Evolutionary conservation across 2,797 vertebrate genomes (phyloP).

Genomic region (Periophthalmus magnuspinnatus): DNA sequence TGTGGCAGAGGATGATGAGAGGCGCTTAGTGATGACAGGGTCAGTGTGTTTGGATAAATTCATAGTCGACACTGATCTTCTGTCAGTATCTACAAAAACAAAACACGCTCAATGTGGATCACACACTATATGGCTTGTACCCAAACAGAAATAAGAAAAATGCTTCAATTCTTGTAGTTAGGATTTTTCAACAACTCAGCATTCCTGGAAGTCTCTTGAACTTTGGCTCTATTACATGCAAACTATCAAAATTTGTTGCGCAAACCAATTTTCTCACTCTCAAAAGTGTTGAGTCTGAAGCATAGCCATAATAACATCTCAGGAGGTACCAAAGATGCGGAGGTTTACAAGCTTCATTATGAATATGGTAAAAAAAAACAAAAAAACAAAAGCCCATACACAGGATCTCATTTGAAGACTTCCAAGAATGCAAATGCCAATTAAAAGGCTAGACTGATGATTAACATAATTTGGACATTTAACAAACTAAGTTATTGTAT

Average conservation of each 20-base stretch:
- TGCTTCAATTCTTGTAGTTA: not conserved
- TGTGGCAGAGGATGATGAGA: constrained; percentile 95
- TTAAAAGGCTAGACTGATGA: not conserved
- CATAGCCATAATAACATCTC: not conserved
- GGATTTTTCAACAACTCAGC: not conserved
- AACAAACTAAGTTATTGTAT: constrained; percentile 25
- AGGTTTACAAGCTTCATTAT: not conserved
- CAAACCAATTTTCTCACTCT: not conserved
- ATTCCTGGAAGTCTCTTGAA: not conserved
- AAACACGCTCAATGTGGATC: not conserved
- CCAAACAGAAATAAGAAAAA: not conserved
- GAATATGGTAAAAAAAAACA: not conserved
- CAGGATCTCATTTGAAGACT: constrained; percentile 1
- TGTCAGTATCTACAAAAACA: constrained; percentile 86
- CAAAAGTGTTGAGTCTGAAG: not conserved
- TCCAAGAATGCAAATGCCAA: constrained; percentile 4
- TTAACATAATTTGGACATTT: constrained; percentile 9
- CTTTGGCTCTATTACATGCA: not conserved
- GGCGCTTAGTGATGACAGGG: constrained; percentile 95
- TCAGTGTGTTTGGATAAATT: constrained; percentile 97
- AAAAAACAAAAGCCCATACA: not conserved
- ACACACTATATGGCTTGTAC: not conserved
- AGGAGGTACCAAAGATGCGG: not conserved
- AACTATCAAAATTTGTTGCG: not conserved
- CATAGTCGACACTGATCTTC: constrained; percentile 95